Evolutionary conservation across 1,140 invertebrate genomes (phyloP).

Genomic region (Psilanteris sp.): DNA sequence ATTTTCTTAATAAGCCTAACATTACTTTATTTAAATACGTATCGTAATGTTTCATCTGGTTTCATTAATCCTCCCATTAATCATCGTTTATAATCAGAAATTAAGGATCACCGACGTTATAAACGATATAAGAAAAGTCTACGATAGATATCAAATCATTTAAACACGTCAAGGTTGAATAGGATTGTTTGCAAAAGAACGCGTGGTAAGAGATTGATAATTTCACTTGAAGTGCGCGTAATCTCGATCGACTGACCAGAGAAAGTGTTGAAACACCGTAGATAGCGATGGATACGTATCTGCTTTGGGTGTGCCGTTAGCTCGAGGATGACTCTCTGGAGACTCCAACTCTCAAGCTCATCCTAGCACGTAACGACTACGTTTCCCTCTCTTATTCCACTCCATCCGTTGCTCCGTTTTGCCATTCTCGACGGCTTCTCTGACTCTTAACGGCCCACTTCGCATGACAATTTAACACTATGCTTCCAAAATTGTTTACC

Average conservation of each 20-base stretch:
- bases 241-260: constrained; percentile 58
- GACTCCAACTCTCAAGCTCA: constrained; percentile 75
- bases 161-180: constrained; percentile 48
- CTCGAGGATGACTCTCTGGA: constrained; percentile 71
- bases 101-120: no score
- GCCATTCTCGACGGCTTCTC: constrained; percentile 63
- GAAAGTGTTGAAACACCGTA: constrained; percentile 66
- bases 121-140: constrained; percentile 5
- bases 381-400: constrained; percentile 65
- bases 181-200: constrained; percentile 34
- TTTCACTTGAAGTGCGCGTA: constrained; percentile 65
- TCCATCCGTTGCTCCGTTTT: constrained; percentile 63
- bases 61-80: constrained; percentile 13
- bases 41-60: constrained; percentile 5
- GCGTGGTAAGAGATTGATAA: constrained; percentile 61
- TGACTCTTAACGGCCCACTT: constrained; percentile 68
- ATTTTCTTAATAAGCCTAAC: background rate
- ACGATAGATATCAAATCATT: constrained; percentile 10
- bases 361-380: constrained; percentile 73
- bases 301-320: constrained; percentile 74
- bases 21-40: constrained; percentile 3
- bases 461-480: constrained; percentile 63
- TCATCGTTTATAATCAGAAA: constrained; percentile 1
- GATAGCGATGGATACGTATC: constrained; percentile 66
- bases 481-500: constrained; percentile 61